A percentile compares a stretch with the other conserved stretches of the same genome.
Conservation (phyloP, 2,888 invertebrate species). For the Nymphalis c-album region DNA sequence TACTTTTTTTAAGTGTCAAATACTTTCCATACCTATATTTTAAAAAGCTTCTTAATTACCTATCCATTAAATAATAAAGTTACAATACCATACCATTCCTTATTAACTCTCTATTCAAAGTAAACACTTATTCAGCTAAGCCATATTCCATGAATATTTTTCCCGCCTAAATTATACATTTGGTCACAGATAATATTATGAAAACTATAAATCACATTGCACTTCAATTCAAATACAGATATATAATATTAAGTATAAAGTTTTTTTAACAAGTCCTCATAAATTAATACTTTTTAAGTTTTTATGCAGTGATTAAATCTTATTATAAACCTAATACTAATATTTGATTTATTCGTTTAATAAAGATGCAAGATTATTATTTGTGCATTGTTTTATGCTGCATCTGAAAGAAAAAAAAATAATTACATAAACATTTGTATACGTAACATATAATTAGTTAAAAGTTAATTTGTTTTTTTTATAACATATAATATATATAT, state of each 20-base stretch:
- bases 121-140: neutral
- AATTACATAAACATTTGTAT: neutral
- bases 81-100: neutral
- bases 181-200: neutral
- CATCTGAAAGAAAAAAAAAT: slow-evolving; percentile 16
- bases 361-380: neutral
- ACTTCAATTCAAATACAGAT: neutral
- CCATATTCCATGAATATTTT: neutral
- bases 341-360: neutral
- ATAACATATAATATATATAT: too few species aligned
- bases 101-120: neutral
- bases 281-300: slow-evolving; percentile 1
- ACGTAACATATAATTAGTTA: too few species aligned
- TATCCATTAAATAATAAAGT: too few species aligned
- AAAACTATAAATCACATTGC: neutral
- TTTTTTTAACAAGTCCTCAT: neutral
- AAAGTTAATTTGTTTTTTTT: too few species aligned
- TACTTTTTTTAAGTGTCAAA: too few species aligned
- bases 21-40: too few species aligned
- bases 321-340: neutral
- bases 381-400: slow-evolving; percentile 6
- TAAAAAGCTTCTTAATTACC: too few species aligned
- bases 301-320: neutral
- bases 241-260: neutral
- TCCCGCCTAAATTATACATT: neutral